Evolutionary conservation across 2,888 invertebrate genomes (phyloP).

Genomic region (Hylaea fasciaria): DNA sequence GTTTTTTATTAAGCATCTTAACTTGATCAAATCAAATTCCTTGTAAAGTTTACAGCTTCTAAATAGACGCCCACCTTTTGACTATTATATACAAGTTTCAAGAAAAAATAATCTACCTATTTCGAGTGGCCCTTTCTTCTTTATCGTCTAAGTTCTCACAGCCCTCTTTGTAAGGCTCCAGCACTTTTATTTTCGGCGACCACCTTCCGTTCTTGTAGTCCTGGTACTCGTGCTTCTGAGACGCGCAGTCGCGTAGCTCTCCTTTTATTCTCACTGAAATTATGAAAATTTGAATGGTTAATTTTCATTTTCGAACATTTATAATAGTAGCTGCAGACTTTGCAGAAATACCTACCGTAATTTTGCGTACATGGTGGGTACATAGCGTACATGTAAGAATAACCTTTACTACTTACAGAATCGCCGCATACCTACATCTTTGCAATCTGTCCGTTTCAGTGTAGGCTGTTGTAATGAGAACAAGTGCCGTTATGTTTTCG

Average conservation of each 20-base stretch:
- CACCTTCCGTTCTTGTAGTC: conserved; percentile 86
- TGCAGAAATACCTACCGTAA: too few species aligned
- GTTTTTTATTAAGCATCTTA: too few species aligned
- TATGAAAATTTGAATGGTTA: conserved; percentile 11
- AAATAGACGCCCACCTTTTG: too few species aligned
- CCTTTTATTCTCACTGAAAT: conserved; percentile 85
- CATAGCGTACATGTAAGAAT: too few species aligned
- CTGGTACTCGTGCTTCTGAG: conserved; percentile 88
- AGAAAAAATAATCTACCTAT: conserved; percentile 64
- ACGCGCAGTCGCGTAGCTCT: conserved; percentile 89
- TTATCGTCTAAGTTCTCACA: conserved; percentile 87
- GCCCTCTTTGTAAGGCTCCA: conserved; percentile 89
- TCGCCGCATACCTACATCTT: too few species aligned
- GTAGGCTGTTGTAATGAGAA: neutral
- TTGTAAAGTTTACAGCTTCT: too few species aligned
- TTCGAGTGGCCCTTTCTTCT: conserved; percentile 85
- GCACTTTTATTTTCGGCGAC: conserved; percentile 86
- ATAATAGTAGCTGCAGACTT: too few species aligned
- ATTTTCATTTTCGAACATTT: neutral
- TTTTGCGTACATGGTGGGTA: too few species aligned
- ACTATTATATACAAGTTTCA: too few species aligned
- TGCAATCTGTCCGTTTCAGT: neutral
- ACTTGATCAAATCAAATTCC: too few species aligned
- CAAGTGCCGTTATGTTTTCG: neutral
- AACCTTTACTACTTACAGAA: too few species aligned